Percentiles rank a stretch among this genome's conserved stretches.
phyloP scores from a whole-genome alignment of 2,113 vertebrate genomes.

The Rhinoptilus africanus region DNA sequence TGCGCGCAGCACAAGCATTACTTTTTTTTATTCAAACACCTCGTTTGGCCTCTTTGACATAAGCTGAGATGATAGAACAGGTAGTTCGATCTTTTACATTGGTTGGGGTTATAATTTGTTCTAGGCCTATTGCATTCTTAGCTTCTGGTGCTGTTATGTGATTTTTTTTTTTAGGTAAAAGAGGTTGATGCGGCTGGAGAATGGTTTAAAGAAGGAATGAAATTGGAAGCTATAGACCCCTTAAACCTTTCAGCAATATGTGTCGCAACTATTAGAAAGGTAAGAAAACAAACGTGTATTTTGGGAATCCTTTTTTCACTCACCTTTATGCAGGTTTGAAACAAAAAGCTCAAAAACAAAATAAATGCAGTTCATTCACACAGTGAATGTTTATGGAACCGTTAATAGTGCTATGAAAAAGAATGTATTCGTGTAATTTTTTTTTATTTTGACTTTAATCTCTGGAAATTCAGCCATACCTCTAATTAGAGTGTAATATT shows the following conservation, averaged over 20 bases:
- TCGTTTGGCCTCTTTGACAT: not conserved
- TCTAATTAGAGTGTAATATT: not conserved
- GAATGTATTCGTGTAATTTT: not conserved
- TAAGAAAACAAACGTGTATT: slow-evolving; percentile 46
- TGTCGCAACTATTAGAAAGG: slow-evolving; percentile 98
- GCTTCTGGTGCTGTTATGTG: slow-evolving; percentile 43
- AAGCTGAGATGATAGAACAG: not conserved
- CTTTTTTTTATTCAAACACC: not conserved
- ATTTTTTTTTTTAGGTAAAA: slow-evolving; percentile 81
- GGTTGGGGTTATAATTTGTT: not conserved
- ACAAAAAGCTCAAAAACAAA: not conserved
- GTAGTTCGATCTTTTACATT: not conserved
- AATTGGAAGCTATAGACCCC: slow-evolving; percentile 96
- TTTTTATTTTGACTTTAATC: not conserved
- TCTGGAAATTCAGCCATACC: not conserved
- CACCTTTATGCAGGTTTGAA: not conserved
- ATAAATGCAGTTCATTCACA: not conserved
- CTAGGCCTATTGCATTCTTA: not conserved
- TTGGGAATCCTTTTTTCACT: not conserved
- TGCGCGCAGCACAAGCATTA: not conserved
- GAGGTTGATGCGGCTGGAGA: slow-evolving; percentile 93
- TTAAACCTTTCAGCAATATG: slow-evolving; percentile 99
- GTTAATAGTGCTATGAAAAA: not conserved
- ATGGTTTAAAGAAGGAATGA: slow-evolving; percentile 98
- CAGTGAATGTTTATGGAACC: not conserved